Evolutionary conservation across 1,140 invertebrate species (phyloP), one percentile per base, ranked within the genome.

Genomic region (Popillia japonica): DNA sequence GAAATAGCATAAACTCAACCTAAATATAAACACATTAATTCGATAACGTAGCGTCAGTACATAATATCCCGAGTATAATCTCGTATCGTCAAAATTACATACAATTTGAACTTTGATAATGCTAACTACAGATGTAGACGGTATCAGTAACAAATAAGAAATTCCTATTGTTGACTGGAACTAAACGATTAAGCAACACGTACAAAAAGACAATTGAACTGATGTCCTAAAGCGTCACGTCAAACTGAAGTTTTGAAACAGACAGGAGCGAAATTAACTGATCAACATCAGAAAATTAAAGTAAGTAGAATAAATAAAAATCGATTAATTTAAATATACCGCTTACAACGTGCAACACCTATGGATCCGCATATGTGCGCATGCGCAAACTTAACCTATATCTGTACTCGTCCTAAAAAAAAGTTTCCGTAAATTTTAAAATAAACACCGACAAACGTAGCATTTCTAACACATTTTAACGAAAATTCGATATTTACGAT

Each of bases 231-330:
- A 10, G 48, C 14, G 48, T 0, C 7, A 10, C 22, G 61, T 27
- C 61, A 68, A 10, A 68, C 22, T 34, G 17, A 68, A 68, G 20
- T 68, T 22, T 68, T 7, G 11, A 68, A 34, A 68, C 22, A 23
- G 61, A 7, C 61, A 34, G 8, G 22, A 23, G 27, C 7, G 22
- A 68, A 68, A 27, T 68, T 68, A 2, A 34, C 61, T 68, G 61
- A 68, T 68, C 61, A 68, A 14, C 61, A 14, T 68, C 22, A 68
- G 61, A 68, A 68, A 68, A 68, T 68, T 68, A 68, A 68, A 68
- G 61, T 68, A 68, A 68, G 61, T 68, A 68, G 2, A 8, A 14
- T 8, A 55, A 2, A 17, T n/a, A 55, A 55, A 55, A 17, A 55
- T 55, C 48, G 48, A 55, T 55, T 17, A 68, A 68, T 68, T 68